A percentile compares a stretch with the other conserved stretches of the same genome.
These are phyloP conservation scores for Fregetta grallaria DNA, from an alignment of 2,113 vertebrate genomes.

Conservation along the genomic window DNA sequence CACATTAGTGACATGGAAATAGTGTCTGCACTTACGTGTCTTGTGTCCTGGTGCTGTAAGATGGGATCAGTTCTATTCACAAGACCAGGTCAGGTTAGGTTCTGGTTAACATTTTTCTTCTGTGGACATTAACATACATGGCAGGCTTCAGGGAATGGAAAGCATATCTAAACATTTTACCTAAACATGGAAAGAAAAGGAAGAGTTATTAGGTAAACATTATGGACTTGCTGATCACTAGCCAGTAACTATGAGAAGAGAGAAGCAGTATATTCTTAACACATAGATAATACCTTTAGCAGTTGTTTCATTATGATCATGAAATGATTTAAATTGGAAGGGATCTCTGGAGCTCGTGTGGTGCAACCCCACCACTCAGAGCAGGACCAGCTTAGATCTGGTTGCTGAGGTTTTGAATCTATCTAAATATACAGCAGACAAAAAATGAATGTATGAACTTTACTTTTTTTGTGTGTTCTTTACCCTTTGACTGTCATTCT, in stretches of 20 bases:
- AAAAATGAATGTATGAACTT: neutral
- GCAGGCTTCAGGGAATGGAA: neutral
- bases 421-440: neutral
- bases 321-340: neutral
- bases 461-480: neutral
- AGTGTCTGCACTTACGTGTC: neutral
- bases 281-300: neutral
- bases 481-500: neutral
- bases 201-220: neutral
- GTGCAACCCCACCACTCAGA: neutral
- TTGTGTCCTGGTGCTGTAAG: neutral
- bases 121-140: accelerated
- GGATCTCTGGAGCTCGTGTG: neutral
- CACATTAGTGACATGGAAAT: neutral
- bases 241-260: neutral
- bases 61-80: neutral
- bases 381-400: neutral
- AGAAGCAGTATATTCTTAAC: neutral
- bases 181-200: neutral
- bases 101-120: neutral
- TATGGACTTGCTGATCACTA: neutral
- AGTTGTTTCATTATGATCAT: neutral
- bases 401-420: neutral
- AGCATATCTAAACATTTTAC: neutral
- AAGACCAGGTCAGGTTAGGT: neutral